Percentiles rank a stretch among this genome's conserved stretches.
Conservation (phyloP, 1,140 invertebrate genomes). For the Bombus impatiens region DNA sequence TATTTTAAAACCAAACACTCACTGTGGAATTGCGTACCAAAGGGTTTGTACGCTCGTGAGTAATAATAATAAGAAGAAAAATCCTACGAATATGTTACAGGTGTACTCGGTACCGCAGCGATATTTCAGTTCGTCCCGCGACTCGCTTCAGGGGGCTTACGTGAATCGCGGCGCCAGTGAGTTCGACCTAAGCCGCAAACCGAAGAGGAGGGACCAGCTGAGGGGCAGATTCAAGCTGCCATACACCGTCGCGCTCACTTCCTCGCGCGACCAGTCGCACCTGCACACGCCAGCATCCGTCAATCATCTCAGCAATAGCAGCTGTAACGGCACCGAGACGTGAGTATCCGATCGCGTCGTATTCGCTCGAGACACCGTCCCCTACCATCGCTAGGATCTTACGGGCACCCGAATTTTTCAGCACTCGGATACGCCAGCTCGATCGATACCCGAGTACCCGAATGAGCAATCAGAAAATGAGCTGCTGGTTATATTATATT, state of each 20-base stretch:
- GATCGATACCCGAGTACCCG: too few species aligned
- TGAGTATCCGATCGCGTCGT: constrained; percentile 70
- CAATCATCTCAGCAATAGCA: constrained; percentile 85
- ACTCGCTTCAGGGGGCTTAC: constrained; percentile 89
- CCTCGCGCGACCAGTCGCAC: constrained; percentile 85
- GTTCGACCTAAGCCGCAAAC: constrained; percentile 88
- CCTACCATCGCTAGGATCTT: too few species aligned
- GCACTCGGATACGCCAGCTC: too few species aligned
- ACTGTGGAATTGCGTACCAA: too few species aligned
- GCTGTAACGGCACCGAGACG: constrained; percentile 88
- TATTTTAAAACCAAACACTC: too few species aligned
- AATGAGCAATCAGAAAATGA: too few species aligned
- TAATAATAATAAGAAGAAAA: constrained; percentile 6
- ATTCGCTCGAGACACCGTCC: too few species aligned
- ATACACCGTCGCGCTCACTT: constrained; percentile 84
- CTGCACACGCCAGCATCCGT: constrained; percentile 84
- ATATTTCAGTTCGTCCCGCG: constrained; percentile 88
- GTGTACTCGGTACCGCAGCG: constrained; percentile 82
- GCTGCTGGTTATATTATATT: too few species aligned
- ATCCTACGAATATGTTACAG: constrained; percentile 67
- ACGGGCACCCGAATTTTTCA: too few species aligned
- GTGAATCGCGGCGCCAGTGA: constrained; percentile 87
- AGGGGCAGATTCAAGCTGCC: constrained; percentile 86
- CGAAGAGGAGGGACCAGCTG: constrained; percentile 85
- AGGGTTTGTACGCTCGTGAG: too few species aligned